Conservation (phyloP, 2,113 vertebrate species). For the Equus przewalskii region DNA sequence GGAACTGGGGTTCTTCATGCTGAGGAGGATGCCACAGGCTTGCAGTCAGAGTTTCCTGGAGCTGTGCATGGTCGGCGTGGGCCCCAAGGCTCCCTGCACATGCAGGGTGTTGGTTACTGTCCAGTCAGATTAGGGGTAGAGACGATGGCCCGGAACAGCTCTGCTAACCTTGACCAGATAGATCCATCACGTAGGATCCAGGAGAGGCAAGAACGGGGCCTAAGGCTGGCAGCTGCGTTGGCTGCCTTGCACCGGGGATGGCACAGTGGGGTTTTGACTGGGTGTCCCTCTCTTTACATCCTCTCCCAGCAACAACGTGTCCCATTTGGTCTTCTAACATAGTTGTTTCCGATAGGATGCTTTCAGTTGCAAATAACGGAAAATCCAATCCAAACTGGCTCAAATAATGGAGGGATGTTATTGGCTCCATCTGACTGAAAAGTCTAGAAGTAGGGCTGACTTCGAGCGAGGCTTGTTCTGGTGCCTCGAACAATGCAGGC, state of each 20-base stretch:
- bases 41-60: not conserved
- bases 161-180: not conserved
- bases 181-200: not conserved
- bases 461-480: not conserved
- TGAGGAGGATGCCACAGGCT: not conserved
- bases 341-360: not conserved
- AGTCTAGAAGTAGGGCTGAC: not conserved
- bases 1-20: not conserved
- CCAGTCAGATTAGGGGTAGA: not conserved
- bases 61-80: not conserved
- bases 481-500: not conserved
- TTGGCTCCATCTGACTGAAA: not conserved
- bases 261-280: not conserved
- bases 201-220: not conserved
- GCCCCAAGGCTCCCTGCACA: not conserved
- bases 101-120: no score
- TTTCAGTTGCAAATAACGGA: conserved; percentile 19
- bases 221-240: not conserved
- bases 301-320: not conserved
- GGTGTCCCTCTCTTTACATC: not conserved
- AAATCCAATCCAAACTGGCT: conserved; percentile 1
- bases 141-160: not conserved
- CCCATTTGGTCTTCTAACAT: not conserved
- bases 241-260: not conserved
- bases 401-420: not conserved